Base-by-base conservation (phyloP, 2,797 vertebrate genomes). In the Argyrosomus regius region DNA sequence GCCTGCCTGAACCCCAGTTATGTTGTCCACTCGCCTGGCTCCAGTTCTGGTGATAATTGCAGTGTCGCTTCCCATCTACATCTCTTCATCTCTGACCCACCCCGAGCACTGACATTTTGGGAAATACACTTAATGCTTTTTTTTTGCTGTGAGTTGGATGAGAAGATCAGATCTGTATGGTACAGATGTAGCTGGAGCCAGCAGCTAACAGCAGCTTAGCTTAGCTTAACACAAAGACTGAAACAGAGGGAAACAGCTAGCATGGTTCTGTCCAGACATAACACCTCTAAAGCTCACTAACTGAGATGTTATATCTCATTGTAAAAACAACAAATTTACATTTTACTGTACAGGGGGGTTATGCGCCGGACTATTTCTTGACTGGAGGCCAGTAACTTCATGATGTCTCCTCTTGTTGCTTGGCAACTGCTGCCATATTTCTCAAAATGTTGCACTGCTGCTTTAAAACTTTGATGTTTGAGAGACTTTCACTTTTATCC, bases 391-490 rank as follows among this genome's bases (percentile, higher is more conserved):
- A n/a, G 10, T 52, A 20, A 39, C 45, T 50, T 72, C 16, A 28
- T 50, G 11, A 8, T 10, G 35, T 50, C 12, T 56, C 26, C 16
- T 22, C 35, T 64, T 74, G 52, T 49, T 60, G 63, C 39, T 31
- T 66, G 20, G 64, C 57, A 68, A 76, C 49, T 54, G 48, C 35
- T 53, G 57, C 20, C 14, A 6, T 53, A 59, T 61, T 45, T 43
- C 18, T 8, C 16, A 8, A 46, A 70, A 62, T 31, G 49, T 12
- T 11, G 0, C 41, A 35, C 16, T n/a, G 46, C 54, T 52, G 56
- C 46, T 43, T 60, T 48, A 56, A 59, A 52, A 14, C 5, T 78
- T 59, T 59, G 18, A 64, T 52, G 14, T 22, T 39, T 1, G 20
- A 20, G 24, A 64, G 53, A 28, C 28, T 63, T 26, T 26, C 3